Percentiles rank a stretch among this genome's conserved stretches.
These are phyloP conservation scores for Pyrrhosoma nymphula DNA, from an alignment of 2,888 invertebrate species.

Conservation along the genomic window DNA sequence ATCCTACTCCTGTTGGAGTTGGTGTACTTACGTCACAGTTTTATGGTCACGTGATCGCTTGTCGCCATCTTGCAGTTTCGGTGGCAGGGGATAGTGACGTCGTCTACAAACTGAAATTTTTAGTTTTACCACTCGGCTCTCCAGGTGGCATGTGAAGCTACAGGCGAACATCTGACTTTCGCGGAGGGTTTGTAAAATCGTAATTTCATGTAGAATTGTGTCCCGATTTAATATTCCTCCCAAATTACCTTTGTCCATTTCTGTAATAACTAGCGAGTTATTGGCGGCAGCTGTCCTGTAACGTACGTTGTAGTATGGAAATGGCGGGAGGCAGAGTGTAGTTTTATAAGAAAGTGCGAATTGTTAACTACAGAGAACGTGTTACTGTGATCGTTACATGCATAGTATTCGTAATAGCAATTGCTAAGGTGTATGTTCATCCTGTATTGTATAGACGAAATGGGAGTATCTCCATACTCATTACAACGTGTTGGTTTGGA, in stretches of 20 bases:
- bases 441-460: constrained; percentile 33
- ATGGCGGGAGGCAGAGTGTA: constrained; percentile 64
- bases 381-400: constrained; percentile 57
- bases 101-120: constrained; percentile 71
- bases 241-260: constrained; percentile 4
- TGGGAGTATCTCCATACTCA: constrained; percentile 62
- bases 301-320: constrained; percentile 60
- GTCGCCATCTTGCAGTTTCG: constrained; percentile 82
- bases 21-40: constrained; percentile 76
- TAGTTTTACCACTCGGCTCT: constrained; percentile 60
- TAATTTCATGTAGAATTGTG: background rate
- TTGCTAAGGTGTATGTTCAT: background rate
- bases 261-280: constrained; percentile 58
- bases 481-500: constrained; percentile 68
- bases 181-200: constrained; percentile 37
- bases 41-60: constrained; percentile 81
- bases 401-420: background rate
- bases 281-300: constrained; percentile 68
- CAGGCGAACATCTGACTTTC: constrained; percentile 53
- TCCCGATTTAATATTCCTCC: background rate
- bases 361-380: constrained; percentile 46
- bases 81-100: constrained; percentile 80
- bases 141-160: constrained; percentile 65
- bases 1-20: constrained; percentile 65
- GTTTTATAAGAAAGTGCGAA: background rate